These are phyloP conservation scores for Idaea aversata DNA, from an alignment of 2,888 invertebrate species.

Conservation along the genomic window DNA sequence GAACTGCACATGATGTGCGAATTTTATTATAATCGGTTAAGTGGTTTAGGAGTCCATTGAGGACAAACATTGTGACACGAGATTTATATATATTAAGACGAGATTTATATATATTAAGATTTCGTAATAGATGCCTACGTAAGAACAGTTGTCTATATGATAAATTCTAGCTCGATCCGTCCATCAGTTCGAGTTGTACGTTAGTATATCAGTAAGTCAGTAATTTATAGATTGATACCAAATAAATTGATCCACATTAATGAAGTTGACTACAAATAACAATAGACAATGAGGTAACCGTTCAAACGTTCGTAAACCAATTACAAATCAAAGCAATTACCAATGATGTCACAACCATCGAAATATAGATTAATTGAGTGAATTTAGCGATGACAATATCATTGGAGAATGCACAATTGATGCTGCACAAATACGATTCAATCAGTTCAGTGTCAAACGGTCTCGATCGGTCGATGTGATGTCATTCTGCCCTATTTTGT, in stretches of 20 bases:
- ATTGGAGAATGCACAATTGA: constrained; percentile 55
- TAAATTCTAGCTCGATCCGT: too few relatives aligned
- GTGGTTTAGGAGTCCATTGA: too few relatives aligned
- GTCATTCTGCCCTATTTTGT: constrained; percentile 60
- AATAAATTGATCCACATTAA: background rate
- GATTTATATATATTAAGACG: too few relatives aligned
- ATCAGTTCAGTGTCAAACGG: constrained; percentile 51
- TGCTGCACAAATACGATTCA: constrained; percentile 46
- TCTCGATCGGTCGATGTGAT: constrained; percentile 41
- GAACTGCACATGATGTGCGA: too few relatives aligned
- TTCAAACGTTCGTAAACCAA: background rate
- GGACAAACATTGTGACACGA: too few relatives aligned
- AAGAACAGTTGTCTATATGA: too few relatives aligned
- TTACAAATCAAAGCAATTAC: constrained; percentile 12
- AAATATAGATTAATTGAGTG: constrained; percentile 41
- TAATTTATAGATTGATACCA: background rate
- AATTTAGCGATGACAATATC: constrained; percentile 53
- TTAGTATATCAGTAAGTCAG: too few relatives aligned
- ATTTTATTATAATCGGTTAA: too few relatives aligned
- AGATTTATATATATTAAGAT: too few relatives aligned
- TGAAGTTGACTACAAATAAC: background rate
- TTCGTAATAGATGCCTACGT: too few relatives aligned
- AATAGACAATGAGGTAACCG: background rate
- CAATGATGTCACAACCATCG: constrained; percentile 26
- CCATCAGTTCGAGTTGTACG: too few relatives aligned